A percentile compares a stretch with the other conserved stretches of the same genome.
Evolutionary conservation across 2,113 vertebrate species (phyloP).

Genomic region (Chloebia gouldiae): DNA sequence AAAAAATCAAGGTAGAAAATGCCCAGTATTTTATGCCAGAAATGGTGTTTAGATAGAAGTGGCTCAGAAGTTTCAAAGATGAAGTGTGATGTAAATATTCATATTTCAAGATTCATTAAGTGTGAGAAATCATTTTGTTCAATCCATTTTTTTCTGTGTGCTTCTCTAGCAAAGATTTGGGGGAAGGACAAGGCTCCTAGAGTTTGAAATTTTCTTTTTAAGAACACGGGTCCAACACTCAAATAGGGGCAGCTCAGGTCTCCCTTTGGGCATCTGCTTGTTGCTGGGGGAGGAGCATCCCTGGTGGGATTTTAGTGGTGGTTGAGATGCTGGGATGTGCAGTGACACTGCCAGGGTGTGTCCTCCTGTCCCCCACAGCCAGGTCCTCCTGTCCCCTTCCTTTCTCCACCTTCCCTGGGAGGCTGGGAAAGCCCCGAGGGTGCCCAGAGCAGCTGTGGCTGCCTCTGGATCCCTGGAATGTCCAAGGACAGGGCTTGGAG

Average conservation of each 20-base stretch:
- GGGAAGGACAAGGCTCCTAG: not conserved
- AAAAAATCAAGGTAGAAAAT: not conserved
- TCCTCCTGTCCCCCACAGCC: not conserved
- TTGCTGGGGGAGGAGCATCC: not conserved
- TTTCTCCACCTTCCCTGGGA: not conserved
- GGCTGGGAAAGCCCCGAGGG: not conserved
- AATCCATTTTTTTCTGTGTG: not conserved
- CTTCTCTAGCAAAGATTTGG: not conserved
- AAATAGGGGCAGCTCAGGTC: not conserved
- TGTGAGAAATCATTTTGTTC: not conserved
- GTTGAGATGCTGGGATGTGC: rapidly evolving
- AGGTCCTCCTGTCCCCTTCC: not conserved
- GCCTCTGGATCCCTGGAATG: not conserved
- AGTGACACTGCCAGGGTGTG: not conserved
- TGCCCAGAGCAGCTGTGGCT: not conserved
- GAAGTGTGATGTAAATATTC: not conserved
- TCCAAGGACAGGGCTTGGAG: not conserved
- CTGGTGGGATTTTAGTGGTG: not conserved
- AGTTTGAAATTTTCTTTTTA: not conserved
- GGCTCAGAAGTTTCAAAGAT: not conserved
- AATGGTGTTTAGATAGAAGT: not conserved
- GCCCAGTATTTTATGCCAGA: not conserved
- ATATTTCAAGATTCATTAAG: not conserved
- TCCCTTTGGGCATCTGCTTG: not conserved
- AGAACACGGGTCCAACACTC: rapidly evolving